phyloP scores from a whole-genome alignment of 2,888 invertebrate genomes.

The Syrista parreyssii region DNA sequence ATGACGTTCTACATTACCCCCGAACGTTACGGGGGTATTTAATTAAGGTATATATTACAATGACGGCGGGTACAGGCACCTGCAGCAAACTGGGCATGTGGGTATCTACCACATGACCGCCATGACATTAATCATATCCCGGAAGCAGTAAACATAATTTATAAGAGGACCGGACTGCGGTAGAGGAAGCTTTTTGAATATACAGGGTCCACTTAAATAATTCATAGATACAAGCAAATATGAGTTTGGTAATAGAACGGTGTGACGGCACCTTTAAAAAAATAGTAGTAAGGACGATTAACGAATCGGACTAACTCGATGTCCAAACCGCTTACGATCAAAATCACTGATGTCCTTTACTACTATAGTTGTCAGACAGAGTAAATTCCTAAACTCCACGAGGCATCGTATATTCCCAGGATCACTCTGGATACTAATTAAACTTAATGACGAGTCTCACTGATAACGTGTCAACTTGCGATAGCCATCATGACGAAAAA shows the following conservation, averaged over 20 bases:
- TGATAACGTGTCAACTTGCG: background rate
- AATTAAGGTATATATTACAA: slow-evolving; percentile 14
- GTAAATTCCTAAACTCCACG: background rate
- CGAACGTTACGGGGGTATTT: background rate
- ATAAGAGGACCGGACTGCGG: background rate
- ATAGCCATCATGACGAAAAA: background rate
- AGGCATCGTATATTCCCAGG: background rate
- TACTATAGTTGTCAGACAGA: background rate
- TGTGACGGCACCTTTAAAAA: background rate
- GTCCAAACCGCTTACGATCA: background rate
- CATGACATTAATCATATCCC: slow-evolving; percentile 14
- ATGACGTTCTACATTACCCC: background rate
- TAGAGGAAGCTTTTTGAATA: background rate
- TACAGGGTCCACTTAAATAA: background rate
- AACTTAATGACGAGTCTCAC: background rate
- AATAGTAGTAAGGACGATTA: background rate
- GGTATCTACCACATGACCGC: background rate
- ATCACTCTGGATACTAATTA: background rate
- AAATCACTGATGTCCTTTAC: background rate
- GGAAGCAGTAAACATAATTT: background rate
- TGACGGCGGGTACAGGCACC: slow-evolving; percentile 6
- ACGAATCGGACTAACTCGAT: background rate
- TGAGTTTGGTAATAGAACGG: background rate
- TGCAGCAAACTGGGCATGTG: slow-evolving; percentile 1
- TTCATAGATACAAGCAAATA: background rate